phyloP scores from a whole-genome alignment of 2,797 vertebrate genomes.

The Gadopsis marmoratus region DNA sequence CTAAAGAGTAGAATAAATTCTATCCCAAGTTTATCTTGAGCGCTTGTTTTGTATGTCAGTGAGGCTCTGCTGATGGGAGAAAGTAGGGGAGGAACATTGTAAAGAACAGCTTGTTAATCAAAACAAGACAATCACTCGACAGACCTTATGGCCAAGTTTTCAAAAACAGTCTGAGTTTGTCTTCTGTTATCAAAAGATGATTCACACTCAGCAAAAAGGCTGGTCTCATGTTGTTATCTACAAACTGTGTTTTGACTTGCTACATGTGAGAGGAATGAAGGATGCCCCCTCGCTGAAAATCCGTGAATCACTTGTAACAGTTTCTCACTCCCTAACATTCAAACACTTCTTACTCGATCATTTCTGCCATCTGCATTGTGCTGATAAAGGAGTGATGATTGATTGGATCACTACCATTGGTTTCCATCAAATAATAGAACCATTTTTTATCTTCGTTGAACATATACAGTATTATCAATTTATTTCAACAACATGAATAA shows the following conservation, averaged over 20 bases:
- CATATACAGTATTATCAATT: conserved; percentile 1
- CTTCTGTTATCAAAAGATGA: conserved; percentile 28
- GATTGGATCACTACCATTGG: background rate
- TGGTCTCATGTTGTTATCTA: conserved; percentile 5
- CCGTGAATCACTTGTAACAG: background rate
- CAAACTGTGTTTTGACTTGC: conserved; percentile 2
- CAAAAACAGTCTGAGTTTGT: conserved; percentile 17
- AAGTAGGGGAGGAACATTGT: background rate
- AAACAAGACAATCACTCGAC: conserved; percentile 9
- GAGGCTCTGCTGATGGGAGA: conserved; percentile 27
- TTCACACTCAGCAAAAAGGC: conserved; percentile 6
- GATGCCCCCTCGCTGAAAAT: background rate
- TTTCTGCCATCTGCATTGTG: conserved; percentile 14
- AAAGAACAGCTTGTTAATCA: conserved; percentile 4
- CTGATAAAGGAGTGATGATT: background rate
- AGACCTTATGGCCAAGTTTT: background rate
- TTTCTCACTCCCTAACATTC: conserved; percentile 37
- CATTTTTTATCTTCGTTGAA: background rate
- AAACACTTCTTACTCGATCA: conserved; percentile 22
- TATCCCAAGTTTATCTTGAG: background rate
- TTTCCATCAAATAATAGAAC: background rate
- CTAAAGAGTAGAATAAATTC: background rate
- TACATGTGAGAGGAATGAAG: background rate
- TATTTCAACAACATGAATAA: background rate
- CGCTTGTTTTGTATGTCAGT: background rate